Evolutionary conservation across 2,888 invertebrate genomes (phyloP).

Genomic region (Callyntrura sp.): DNA sequence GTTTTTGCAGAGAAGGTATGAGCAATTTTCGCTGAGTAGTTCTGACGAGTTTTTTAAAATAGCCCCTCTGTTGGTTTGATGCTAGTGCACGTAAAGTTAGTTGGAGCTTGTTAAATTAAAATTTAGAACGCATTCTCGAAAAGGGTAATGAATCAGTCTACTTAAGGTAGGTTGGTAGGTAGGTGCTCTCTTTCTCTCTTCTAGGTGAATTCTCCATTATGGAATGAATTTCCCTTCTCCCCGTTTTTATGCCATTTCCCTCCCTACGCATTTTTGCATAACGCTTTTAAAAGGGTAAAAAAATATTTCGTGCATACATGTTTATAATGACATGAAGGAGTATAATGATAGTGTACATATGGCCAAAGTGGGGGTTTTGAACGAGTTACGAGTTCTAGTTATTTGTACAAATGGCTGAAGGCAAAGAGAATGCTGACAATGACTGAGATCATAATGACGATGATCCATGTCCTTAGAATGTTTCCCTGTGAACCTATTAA

Average conservation of each 20-base stretch:
- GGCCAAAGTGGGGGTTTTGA: not conserved
- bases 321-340: not conserved
- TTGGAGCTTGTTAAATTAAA: not conserved
- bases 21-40: not conserved
- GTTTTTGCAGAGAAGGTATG: not conserved
- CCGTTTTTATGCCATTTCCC: not conserved
- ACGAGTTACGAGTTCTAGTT: slow-evolving; percentile 36
- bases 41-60: no score
- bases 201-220: slow-evolving; percentile 11
- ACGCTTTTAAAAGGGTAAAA: not conserved
- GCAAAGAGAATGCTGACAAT: slow-evolving; percentile 61
- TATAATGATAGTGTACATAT: not conserved
- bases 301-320: not conserved
- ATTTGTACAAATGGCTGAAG: slow-evolving; percentile 46
- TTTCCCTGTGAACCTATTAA: slow-evolving; percentile 67
- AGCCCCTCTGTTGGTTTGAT: not conserved
- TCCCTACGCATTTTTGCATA: slow-evolving; percentile 31
- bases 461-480: slow-evolving; percentile 69
- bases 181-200: not conserved
- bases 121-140: not conserved
- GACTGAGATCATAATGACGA: slow-evolving; percentile 70
- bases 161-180: not conserved
- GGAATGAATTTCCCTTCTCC: slow-evolving; percentile 27
- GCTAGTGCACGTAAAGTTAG: no score
- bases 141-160: slow-evolving; percentile 18